A percentile compares a stretch with the other conserved stretches of the same genome.
These are phyloP conservation scores for Operophtera brumata DNA, from an alignment of 2,888 invertebrate species.

Conservation along the genomic window DNA sequence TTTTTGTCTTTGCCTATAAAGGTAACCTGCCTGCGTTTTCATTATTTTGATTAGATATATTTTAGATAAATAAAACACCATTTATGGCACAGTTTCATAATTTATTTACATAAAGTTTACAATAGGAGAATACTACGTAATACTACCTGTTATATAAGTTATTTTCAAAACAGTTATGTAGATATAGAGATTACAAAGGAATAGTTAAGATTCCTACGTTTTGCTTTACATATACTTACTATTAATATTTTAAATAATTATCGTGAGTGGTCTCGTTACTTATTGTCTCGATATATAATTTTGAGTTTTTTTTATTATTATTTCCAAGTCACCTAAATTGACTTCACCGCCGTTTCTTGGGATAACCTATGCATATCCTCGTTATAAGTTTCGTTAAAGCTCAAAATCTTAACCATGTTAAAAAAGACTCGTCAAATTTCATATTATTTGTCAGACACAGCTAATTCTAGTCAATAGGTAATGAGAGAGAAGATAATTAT, in stretches of 20 bases:
- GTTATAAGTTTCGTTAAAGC: slow-evolving; percentile 29
- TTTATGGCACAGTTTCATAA: slow-evolving; percentile 53
- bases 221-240: slow-evolving; percentile 43
- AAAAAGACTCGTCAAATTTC: slow-evolving; percentile 29
- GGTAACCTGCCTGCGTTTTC: neutral
- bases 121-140: slow-evolving; percentile 53
- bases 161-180: slow-evolving; percentile 24
- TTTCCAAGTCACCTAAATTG: slow-evolving; percentile 4
- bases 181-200: slow-evolving; percentile 39
- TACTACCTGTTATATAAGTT: slow-evolving; percentile 30
- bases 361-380: neutral
- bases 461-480: slow-evolving; percentile 59
- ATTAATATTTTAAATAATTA: slow-evolving; percentile 56
- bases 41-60: too few species aligned
- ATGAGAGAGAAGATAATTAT: slow-evolving; percentile 39
- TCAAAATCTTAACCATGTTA: slow-evolving; percentile 30
- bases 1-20: too few species aligned
- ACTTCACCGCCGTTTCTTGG: neutral
- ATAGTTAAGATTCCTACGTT: slow-evolving; percentile 31
- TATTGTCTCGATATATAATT: slow-evolving; percentile 55
- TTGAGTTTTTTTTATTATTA: neutral
- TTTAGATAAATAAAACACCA: slow-evolving; percentile 45
- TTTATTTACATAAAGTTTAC: slow-evolving; percentile 57
- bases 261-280: slow-evolving; percentile 58
- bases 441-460: slow-evolving; percentile 79